Base-by-base conservation (phyloP, 2,888 invertebrate species). In the Agonopterix subpropinquella region DNA sequence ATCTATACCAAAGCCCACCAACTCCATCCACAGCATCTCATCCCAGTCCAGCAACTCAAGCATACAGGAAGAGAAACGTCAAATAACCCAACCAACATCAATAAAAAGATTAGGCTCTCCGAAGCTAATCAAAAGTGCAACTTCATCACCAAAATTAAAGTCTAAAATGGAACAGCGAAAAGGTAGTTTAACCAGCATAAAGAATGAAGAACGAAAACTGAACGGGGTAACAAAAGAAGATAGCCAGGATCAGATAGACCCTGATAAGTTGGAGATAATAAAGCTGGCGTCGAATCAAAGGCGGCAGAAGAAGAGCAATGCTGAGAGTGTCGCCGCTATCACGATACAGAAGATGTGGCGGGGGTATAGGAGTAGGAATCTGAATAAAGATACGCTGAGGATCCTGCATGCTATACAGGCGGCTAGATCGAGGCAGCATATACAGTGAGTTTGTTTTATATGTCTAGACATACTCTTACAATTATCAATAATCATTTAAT, bases 281-380 rank as follows among this genome's bases (percentile, higher is more conserved):
- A 85, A 80, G 55, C 48, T 82, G 37, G 83, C 84, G 7, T 82
- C 85, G 8, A 86, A 85, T 52, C 86, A 84, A 55, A 47, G 50
- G 41, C 11, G 52, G 45, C 84, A 84, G 59, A 85, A 83, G 69
- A 83, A 80, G 54, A 57, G 73, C 71, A 86, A 79, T 45, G 76
- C 64, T 2, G 88, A 87, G 50, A 67, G 72, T 0, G 74, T 74
- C 70, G 91, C 96, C 0, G 96, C 95, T 0, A 91, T 94, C 36
- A 92, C 92, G 28, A 96, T 96, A 67, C 96, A 96, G 80, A 94
- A 93, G 77, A 91, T 94, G 81, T 96, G 96, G 96, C 85, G 96
- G 18, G 96, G 96, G 0, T 96, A 95, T 75, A 90, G 92, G 44
- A 93, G 94, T 39, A 88, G 96, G 61, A 94, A 95, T 64, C 81